Conservation (phyloP, 2,113 vertebrate species). For the Periophthalmus modestus region DNA sequence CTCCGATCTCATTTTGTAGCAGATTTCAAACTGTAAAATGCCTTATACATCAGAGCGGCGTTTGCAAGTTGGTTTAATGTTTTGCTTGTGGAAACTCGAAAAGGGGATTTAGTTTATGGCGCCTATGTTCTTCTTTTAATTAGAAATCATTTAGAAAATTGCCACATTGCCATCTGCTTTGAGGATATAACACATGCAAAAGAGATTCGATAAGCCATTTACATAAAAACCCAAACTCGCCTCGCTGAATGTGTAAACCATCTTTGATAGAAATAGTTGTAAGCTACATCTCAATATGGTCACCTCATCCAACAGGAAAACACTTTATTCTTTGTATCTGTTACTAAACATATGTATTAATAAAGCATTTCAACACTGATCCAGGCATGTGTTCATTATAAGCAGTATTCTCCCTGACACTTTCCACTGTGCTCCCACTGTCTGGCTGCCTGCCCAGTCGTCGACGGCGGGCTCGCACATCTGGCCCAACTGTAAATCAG, state of each 20-base stretch:
- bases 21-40: constrained; percentile 40
- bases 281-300: constrained; percentile 16
- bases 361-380: constrained; percentile 1
- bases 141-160: constrained; percentile 62
- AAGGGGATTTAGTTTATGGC: constrained; percentile 42
- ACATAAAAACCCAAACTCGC: constrained; percentile 48
- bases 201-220: constrained; percentile 42
- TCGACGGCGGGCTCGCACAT: constrained; percentile 65
- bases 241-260: constrained; percentile 21
- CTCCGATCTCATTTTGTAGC: constrained; percentile 25
- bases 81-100: constrained; percentile 31
- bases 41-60: constrained; percentile 48
- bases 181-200: constrained; percentile 58
- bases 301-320: constrained; percentile 3
- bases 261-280: not conserved
- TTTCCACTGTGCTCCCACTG: constrained; percentile 34
- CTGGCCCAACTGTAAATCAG: constrained; percentile 71
- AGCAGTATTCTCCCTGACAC: constrained; percentile 50
- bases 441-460: constrained; percentile 58
- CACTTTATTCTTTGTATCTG: not conserved
- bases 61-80: constrained; percentile 41
- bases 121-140: constrained; percentile 57
- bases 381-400: constrained; percentile 37
- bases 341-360: not conserved
- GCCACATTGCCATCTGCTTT: constrained; percentile 67